phyloP scores from a whole-genome alignment of 2,797 vertebrate genomes.

The Labeo calbasu region DNA sequence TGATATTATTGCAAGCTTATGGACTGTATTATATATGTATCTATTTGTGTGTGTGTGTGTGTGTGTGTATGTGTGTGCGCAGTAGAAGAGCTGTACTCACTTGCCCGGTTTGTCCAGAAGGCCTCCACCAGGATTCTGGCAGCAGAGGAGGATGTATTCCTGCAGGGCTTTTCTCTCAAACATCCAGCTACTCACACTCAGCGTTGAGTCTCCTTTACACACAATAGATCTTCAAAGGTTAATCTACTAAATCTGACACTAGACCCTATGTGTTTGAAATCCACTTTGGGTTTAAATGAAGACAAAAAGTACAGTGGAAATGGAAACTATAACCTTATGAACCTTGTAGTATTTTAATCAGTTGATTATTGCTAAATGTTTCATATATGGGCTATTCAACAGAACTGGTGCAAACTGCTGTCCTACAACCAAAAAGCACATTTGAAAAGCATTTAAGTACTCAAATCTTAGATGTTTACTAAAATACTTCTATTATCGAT shows the following conservation, averaged over 20 bases:
- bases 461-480: too few species aligned
- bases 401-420: too few species aligned
- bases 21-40: not conserved
- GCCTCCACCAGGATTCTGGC: conserved; percentile 92
- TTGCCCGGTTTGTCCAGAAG: conserved; percentile 97
- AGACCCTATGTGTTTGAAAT: not conserved
- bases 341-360: not conserved
- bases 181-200: conserved; percentile 92
- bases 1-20: conserved; percentile 5
- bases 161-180: conserved; percentile 94
- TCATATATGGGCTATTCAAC: not conserved
- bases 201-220: conserved; percentile 82
- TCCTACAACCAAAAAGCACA: too few species aligned
- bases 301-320: not conserved
- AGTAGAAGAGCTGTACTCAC: conserved; percentile 80
- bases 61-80: conserved; percentile 14
- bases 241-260: not conserved
- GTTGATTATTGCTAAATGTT: not conserved
- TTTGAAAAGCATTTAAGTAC: too few species aligned
- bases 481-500: too few species aligned
- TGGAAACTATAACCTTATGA: not conserved
- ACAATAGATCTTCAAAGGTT: not conserved
- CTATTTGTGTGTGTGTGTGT: conserved; percentile 18
- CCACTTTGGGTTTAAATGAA: not conserved
- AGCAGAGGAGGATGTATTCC: conserved; percentile 96